Percentiles rank a stretch among this genome's conserved stretches.
phyloP scores from a whole-genome alignment of 2,888 invertebrate genomes.

The Eugnorisma glareosa region DNA sequence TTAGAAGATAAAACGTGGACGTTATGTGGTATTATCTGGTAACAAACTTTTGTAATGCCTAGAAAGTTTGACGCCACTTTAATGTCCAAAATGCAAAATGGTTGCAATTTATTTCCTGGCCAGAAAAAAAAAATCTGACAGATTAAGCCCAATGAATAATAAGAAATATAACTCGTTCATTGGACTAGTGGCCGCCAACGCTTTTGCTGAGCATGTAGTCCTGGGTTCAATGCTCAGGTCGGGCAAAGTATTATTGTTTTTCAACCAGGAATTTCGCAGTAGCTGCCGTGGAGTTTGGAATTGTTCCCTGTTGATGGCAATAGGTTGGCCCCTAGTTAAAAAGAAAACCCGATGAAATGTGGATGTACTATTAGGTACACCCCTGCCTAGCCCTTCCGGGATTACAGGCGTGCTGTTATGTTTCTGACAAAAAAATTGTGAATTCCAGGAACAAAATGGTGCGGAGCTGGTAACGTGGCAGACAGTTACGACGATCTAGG shows the following conservation, averaged over 20 bases:
- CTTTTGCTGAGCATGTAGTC: too few relatives aligned
- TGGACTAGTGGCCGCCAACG: too few relatives aligned
- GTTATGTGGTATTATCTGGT: neutral
- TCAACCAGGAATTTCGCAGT: neutral
- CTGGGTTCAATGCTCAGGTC: neutral
- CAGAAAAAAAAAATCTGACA: too few relatives aligned
- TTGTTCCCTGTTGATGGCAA: neutral
- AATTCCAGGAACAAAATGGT: conserved; percentile 94
- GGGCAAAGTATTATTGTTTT: neutral
- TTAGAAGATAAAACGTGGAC: too few relatives aligned
- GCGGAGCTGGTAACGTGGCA: conserved; percentile 92
- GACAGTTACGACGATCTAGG: conserved; percentile 80
- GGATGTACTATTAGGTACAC: neutral
- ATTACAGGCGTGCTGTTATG: neutral
- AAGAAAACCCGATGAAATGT: neutral
- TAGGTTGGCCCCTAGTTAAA: neutral
- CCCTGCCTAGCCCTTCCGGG: neutral
- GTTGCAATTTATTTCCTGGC: too few relatives aligned
- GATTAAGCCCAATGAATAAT: too few relatives aligned
- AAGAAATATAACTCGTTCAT: too few relatives aligned
- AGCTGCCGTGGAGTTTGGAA: neutral
- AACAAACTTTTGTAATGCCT: too few relatives aligned
- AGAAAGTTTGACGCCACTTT: too few relatives aligned
- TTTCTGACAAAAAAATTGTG: neutral
- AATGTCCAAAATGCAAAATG: too few relatives aligned